Percentiles rank a stretch among this genome's conserved stretches.
Conservation (phyloP, 2,113 vertebrate species). For the Peucedramus taeniatus region DNA sequence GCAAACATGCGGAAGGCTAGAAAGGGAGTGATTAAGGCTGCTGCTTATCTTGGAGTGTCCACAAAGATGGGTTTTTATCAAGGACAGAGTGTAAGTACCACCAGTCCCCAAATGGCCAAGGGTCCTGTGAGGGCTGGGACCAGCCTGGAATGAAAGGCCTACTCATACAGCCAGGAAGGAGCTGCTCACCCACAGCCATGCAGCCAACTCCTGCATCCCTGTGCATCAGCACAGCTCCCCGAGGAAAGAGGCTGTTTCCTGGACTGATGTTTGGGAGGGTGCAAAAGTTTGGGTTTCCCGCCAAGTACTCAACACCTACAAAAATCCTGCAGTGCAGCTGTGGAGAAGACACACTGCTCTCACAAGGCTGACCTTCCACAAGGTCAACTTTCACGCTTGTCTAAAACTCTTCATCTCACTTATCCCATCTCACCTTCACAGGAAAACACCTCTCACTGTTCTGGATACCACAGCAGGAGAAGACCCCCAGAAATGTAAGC, state of each 20-base stretch:
- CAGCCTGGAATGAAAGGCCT: not conserved
- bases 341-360: not conserved
- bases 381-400: fast-evolving
- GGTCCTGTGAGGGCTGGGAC: not conserved
- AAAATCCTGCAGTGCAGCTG: fast-evolving
- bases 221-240: not conserved
- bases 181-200: not conserved
- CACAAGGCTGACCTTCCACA: not conserved
- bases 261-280: fast-evolving
- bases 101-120: not conserved
- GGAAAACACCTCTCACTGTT: not conserved
- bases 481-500: not conserved
- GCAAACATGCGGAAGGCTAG: not conserved
- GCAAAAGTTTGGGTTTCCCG: not conserved
- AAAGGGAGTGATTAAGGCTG: not conserved
- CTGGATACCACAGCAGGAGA: fast-evolving
- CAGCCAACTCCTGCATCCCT: fast-evolving
- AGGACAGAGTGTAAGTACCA: not conserved
- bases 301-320: not conserved
- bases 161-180: not conserved
- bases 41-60: not conserved
- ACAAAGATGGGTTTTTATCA: not conserved
- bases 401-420: not conserved
- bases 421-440: not conserved
- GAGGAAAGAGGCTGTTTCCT: not conserved